Evolutionary conservation across 2,797 vertebrate species (phyloP).

Genomic region (Phoebastria nigripes): DNA sequence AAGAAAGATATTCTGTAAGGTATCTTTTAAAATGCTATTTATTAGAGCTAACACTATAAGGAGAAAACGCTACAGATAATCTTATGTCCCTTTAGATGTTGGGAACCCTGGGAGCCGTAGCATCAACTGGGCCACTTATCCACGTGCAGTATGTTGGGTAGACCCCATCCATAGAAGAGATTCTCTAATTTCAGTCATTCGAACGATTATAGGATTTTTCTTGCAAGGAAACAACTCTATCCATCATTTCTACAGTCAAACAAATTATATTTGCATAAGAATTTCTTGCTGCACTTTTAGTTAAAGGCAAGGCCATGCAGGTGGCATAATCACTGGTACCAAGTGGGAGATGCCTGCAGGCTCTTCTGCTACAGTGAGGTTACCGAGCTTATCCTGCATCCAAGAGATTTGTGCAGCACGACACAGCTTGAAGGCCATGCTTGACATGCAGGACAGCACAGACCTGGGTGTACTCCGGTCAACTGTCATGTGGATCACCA

Average conservation of each 20-base stretch:
- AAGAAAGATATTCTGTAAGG: not conserved
- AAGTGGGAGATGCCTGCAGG: not conserved
- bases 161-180: not conserved
- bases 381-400: too few relatives aligned
- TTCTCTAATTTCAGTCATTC: not conserved
- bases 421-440: not conserved
- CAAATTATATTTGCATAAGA: not conserved
- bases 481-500: not conserved
- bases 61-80: not conserved
- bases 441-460: not conserved
- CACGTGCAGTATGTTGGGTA: not conserved
- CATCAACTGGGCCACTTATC: not conserved
- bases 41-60: not conserved
- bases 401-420: not conserved
- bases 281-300: not conserved
- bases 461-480: rapidly evolving
- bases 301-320: not conserved
- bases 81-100: not conserved
- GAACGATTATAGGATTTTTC: not conserved
- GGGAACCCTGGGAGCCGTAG: not conserved
- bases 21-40: not conserved
- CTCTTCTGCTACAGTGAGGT: not conserved
- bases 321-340: not conserved
- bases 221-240: not conserved
- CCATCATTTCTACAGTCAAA: not conserved